Conservation (phyloP, 1,140 invertebrate species). For the Platyscapa corneri region DNA sequence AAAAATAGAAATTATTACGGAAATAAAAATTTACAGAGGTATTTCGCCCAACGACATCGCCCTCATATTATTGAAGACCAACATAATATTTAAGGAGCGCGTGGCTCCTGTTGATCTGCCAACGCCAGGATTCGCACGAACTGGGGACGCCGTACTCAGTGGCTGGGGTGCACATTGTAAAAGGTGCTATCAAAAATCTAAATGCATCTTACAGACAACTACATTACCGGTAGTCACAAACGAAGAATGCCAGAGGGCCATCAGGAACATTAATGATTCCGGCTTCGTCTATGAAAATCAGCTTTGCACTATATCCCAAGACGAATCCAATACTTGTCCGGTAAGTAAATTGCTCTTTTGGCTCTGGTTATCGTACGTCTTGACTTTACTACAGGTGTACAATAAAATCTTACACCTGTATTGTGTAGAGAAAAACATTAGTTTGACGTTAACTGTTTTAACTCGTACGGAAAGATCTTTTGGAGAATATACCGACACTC, state of each 20-base stretch:
- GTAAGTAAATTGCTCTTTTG: conserved; percentile 55
- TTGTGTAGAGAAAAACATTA: no score
- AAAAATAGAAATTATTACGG: no score
- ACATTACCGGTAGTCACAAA: conserved; percentile 58
- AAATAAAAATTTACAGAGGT: conserved; percentile 60
- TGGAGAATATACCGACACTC: no score
- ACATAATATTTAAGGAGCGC: conserved; percentile 73
- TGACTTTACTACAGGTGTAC: no score
- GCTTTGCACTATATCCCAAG: conserved; percentile 78
- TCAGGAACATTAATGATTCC: conserved; percentile 45
- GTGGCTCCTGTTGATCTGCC: conserved; percentile 75
- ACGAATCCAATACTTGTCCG: conserved; percentile 77
- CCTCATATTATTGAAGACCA: conserved; percentile 74
- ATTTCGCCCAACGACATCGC: conserved; percentile 80
- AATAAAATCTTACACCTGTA: no score
- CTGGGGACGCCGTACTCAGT: conserved; percentile 61
- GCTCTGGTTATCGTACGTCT: no score
- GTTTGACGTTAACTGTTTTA: no score
- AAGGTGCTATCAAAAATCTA: conserved; percentile 32
- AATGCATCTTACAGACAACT: conserved; percentile 60
- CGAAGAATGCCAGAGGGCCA: conserved; percentile 51
- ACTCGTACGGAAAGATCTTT: no score
- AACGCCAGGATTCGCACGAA: conserved; percentile 47
- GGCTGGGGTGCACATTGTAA: conserved; percentile 74
- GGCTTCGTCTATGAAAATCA: conserved; percentile 69